Conservation (phyloP, 2,888 invertebrate genomes). For the Trichogramma evanescens region DNA sequence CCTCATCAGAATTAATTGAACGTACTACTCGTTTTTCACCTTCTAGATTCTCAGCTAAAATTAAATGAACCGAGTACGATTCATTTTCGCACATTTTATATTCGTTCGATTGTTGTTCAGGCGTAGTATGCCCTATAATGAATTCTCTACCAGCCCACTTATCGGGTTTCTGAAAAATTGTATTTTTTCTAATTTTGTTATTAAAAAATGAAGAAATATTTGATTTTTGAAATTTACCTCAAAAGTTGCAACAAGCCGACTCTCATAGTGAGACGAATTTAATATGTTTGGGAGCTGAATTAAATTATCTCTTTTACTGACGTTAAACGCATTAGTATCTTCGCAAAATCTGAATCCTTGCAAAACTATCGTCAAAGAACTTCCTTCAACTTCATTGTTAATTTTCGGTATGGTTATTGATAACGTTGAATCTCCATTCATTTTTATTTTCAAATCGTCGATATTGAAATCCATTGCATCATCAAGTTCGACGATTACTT, state of each 20-base stretch:
- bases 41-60: slow-evolving; percentile 14
- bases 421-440: slow-evolving; percentile 20
- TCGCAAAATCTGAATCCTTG: slow-evolving; percentile 21
- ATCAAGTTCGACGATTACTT: slow-evolving; percentile 10
- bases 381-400: slow-evolving; percentile 23
- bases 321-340: not conserved
- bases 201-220: not conserved
- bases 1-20: slow-evolving; percentile 15
- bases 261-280: not conserved
- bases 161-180: slow-evolving; percentile 16
- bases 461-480: slow-evolving; percentile 16
- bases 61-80: slow-evolving; percentile 22
- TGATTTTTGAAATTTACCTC: not conserved
- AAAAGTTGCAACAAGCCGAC: slow-evolving; percentile 11
- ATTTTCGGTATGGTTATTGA: slow-evolving; percentile 26
- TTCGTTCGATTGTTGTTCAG: slow-evolving; percentile 20
- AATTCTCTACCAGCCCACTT: slow-evolving; percentile 19
- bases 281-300: not conserved
- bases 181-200: not conserved
- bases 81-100: slow-evolving; percentile 23
- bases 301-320: not conserved
- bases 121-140: slow-evolving; percentile 25
- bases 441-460: slow-evolving; percentile 1
- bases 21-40: too few species aligned
- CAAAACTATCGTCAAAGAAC: slow-evolving; percentile 22